These are phyloP conservation scores for Homarus americanus DNA, from an alignment of 1,140 invertebrate species.

Conservation along the genomic window DNA sequence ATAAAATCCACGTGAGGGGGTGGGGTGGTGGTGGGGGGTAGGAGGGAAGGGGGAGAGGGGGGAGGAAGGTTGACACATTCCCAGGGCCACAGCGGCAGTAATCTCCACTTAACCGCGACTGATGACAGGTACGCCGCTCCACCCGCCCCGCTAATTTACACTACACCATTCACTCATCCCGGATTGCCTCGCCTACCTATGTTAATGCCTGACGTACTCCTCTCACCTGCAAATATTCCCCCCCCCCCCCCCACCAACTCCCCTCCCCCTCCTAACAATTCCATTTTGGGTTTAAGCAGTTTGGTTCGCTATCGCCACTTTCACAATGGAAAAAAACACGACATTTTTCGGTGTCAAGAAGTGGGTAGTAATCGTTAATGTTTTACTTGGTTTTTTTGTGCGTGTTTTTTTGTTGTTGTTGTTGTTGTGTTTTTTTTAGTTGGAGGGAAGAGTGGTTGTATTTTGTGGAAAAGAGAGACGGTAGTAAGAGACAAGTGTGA, in stretches of 20 bases:
- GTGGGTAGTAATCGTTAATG: too few species aligned
- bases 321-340: too few species aligned
- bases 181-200: slow-evolving; percentile 15
- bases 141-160: slow-evolving; percentile 19
- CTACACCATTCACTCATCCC: slow-evolving; percentile 43
- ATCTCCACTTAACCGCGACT: slow-evolving; percentile 13
- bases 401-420: too few species aligned
- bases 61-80: not conserved
- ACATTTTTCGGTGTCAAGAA: too few species aligned
- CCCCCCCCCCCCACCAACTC: not conserved
- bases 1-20: slow-evolving; percentile 1
- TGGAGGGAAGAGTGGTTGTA: too few species aligned
- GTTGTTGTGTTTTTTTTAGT: too few species aligned
- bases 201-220: slow-evolving; percentile 18
- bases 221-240: not conserved
- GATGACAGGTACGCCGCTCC: slow-evolving; percentile 1
- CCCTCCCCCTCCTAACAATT: too few species aligned
- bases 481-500: too few species aligned
- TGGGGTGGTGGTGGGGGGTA: not conserved
- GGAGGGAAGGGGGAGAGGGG: not conserved
- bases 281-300: too few species aligned
- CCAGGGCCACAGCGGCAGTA: slow-evolving; percentile 11
- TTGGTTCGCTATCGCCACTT: too few species aligned
- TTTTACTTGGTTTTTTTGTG: too few species aligned
- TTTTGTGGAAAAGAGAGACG: too few species aligned